Evolutionary conservation across 2,888 invertebrate species (phyloP), one percentile per base, ranked within the genome.

Genomic region (Alloplasta piceator): DNA sequence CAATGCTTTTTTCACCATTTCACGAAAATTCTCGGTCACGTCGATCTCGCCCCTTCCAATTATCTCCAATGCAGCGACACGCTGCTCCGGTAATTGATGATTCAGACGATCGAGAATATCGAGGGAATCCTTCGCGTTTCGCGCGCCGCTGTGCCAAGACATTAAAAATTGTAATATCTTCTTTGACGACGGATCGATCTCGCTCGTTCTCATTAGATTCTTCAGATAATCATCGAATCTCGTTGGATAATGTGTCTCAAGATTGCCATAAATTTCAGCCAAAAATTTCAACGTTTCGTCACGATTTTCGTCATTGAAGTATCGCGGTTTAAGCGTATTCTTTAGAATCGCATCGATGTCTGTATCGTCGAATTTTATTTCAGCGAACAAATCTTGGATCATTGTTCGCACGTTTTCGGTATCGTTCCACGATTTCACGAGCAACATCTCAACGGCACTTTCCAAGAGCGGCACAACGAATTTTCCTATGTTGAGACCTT

Each of bases 211-310:
- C 90, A 95, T 93, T 36, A 95, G 93, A 12, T 93, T 92, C 85
- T 95, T 95, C 0, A 96, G 92, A 56, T 95, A 94, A 63, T 93
- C 92, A 87, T 97, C 97, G 89, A 97, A 97, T 9, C 94, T 94
- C 0, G 93, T 92, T 0, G 97, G 96, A 89, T 97, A 97, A 84
- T 95, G 95, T 4, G 92, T 93, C 91, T 97, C 97, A 1, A 97
- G 89, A 36, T 60, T 83, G 3, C 84, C 80, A 75, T 89, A 92
- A 0, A 92, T 67, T 2, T 82, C 76, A 0, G 83, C 82, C 0
- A 92, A 76, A 46, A 90, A 91, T 0, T 86, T 56, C 50, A 85
- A 86, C 0, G 83, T 77, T 3, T 66, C 58, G 4, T 82, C 41
- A 0, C 52, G 52, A n/a, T 52, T 52, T 14, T 36, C 38, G 6